Percentiles rank a stretch among this genome's conserved stretches.
These are phyloP conservation scores for Panulirus ornatus DNA, from an alignment of 1,140 invertebrate species.

Conservation along the genomic window DNA sequence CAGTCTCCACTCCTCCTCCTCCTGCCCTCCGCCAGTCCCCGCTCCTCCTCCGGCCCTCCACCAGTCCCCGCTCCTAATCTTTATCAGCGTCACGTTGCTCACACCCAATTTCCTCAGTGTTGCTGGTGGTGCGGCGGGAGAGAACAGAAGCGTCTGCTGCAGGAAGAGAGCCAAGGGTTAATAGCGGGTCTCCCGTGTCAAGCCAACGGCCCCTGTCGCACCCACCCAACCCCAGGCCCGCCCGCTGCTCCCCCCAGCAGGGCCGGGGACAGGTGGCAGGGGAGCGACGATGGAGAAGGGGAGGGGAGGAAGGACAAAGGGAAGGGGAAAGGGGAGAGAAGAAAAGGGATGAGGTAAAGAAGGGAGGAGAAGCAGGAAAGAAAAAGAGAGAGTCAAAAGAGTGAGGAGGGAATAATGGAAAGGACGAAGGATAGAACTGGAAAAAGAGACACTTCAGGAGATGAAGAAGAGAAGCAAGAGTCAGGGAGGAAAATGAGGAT, in stretches of 20 bases:
- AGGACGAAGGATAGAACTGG: background rate
- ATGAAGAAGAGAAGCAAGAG: background rate
- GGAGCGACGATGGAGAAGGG: too few species aligned
- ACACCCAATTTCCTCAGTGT: background rate
- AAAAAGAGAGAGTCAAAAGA: background rate
- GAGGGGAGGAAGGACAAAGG: too few species aligned
- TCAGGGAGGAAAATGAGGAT: background rate
- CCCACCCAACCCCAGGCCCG: too few species aligned
- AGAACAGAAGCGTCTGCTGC: background rate
- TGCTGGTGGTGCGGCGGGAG: background rate
- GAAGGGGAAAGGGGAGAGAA: too few species aligned
- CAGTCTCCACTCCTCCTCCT: too few species aligned
- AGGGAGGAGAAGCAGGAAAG: background rate
- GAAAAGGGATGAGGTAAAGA: background rate
- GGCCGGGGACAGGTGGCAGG: too few species aligned
- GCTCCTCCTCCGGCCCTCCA: background rate
- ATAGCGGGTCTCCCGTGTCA: too few species aligned
- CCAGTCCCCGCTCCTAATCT: background rate
- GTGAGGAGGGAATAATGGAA: background rate
- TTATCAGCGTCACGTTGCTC: constrained; percentile 12
- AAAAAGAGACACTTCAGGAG: background rate
- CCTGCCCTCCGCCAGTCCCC: background rate
- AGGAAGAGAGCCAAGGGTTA: background rate
- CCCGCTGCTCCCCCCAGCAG: too few species aligned
- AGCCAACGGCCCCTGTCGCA: too few species aligned